These are phyloP conservation scores for Aelia acuminata DNA, from an alignment of 2,888 invertebrate genomes.

Conservation along the genomic window DNA sequence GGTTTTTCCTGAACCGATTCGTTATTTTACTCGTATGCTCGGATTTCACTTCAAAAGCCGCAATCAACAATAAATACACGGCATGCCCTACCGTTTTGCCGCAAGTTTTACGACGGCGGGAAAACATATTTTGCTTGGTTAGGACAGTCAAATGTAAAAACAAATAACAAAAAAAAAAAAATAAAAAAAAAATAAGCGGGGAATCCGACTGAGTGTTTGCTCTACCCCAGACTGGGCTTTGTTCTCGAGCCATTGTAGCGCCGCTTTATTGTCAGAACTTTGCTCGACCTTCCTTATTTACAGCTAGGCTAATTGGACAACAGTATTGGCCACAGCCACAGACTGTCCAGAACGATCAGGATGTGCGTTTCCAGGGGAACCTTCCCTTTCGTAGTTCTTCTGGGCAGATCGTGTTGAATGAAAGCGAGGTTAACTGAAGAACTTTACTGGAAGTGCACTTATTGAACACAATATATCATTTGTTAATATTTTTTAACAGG, in stretches of 20 bases:
- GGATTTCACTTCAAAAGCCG: no score
- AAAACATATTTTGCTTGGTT: constrained; percentile 50
- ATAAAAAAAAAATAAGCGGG: constrained; percentile 12
- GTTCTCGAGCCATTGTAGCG: constrained; percentile 35
- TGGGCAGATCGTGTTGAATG: no score
- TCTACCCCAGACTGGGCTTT: background rate
- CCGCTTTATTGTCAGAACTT: constrained; percentile 52
- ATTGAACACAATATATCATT: no score
- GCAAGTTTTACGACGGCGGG: background rate
- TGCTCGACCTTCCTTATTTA: constrained; percentile 54
- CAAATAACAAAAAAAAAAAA: no score
- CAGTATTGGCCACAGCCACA: background rate
- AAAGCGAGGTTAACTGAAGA: no score
- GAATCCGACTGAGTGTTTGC: constrained; percentile 26
- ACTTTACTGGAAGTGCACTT: no score
- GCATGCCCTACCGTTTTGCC: background rate
- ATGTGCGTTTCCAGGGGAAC: background rate
- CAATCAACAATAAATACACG: background rate
- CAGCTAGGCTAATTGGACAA: constrained; percentile 52
- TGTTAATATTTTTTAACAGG: no score
- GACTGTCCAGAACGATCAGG: background rate
- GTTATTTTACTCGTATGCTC: no score
- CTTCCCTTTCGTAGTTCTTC: background rate
- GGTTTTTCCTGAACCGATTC: no score
- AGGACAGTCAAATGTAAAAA: constrained; percentile 31